A percentile compares a stretch with the other conserved stretches of the same genome.
Conservation (phyloP, 2,113 vertebrate genomes). For the Rutilus rutilus region DNA sequence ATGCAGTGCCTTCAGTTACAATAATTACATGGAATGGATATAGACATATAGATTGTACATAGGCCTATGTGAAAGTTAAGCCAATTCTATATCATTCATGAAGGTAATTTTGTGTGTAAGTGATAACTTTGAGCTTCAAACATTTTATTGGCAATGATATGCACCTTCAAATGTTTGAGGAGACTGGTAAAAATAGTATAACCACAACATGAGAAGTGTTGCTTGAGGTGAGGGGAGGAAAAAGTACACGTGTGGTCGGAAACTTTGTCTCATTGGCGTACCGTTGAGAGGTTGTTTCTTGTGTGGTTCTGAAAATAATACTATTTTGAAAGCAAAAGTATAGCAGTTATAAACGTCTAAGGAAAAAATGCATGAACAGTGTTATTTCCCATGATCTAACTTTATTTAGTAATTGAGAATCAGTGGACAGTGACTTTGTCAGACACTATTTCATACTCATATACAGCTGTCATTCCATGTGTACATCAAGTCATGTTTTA, state of each 20-base stretch:
- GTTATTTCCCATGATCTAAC: slow-evolving; percentile 66
- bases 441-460: slow-evolving; percentile 61
- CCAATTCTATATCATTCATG: not conserved
- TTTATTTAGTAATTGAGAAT: slow-evolving; percentile 86
- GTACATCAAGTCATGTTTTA: slow-evolving; percentile 51
- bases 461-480: slow-evolving; percentile 47
- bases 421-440: slow-evolving; percentile 66
- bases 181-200: slow-evolving; percentile 64
- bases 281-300: not conserved
- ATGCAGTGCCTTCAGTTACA: not conserved
- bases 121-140: not conserved
- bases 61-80: not conserved
- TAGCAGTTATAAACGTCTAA: too few relatives aligned
- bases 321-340: slow-evolving; percentile 2
- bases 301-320: not conserved
- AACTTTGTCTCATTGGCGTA: slow-evolving; percentile 59
- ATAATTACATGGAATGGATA: not conserved
- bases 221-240: not conserved
- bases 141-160: not conserved
- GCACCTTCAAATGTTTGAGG: not conserved
- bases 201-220: slow-evolving; percentile 25
- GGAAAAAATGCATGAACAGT: not conserved
- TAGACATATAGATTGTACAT: not conserved
- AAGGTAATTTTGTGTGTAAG: not conserved
- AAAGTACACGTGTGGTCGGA: slow-evolving; percentile 68